Evolutionary conservation across 2,888 invertebrate species (phyloP).

Genomic region (Spilosoma lubricipeda): DNA sequence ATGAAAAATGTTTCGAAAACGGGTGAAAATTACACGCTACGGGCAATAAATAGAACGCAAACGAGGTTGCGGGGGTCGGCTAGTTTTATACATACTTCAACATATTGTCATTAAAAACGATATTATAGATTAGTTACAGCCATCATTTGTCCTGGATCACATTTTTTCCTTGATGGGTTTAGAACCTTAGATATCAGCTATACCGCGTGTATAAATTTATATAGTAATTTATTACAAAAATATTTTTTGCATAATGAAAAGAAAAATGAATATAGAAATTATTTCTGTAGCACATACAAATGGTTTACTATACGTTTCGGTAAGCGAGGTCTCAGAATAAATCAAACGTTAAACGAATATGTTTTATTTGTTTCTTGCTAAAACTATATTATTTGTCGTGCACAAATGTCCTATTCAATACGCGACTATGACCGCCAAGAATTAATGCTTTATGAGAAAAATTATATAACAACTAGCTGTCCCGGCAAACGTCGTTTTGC

Average conservation of each 20-base stretch:
- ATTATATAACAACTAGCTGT: no score
- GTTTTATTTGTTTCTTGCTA: neutral
- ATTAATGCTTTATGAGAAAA: neutral
- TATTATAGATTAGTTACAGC: no score
- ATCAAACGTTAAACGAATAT: neutral
- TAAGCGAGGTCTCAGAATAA: neutral
- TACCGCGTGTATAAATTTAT: no score
- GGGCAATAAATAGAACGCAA: no score
- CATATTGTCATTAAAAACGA: neutral
- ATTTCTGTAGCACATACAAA: neutral
- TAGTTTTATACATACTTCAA: neutral
- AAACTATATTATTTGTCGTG: neutral
- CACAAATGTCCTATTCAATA: neutral
- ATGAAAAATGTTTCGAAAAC: no score
- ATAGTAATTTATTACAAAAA: neutral
- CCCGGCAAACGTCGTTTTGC: no score
- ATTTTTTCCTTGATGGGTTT: no score
- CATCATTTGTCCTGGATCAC: no score
- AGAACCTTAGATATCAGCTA: neutral
- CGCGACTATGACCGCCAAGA: neutral
- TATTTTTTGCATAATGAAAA: neutral
- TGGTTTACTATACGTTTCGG: neutral
- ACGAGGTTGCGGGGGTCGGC: no score
- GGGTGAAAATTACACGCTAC: no score
- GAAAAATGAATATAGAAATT: neutral